Percentiles rank a stretch among this genome's conserved stretches.
Conservation (phyloP, 1,140 invertebrate genomes). For the Caenorhabditis tropicalis region DNA sequence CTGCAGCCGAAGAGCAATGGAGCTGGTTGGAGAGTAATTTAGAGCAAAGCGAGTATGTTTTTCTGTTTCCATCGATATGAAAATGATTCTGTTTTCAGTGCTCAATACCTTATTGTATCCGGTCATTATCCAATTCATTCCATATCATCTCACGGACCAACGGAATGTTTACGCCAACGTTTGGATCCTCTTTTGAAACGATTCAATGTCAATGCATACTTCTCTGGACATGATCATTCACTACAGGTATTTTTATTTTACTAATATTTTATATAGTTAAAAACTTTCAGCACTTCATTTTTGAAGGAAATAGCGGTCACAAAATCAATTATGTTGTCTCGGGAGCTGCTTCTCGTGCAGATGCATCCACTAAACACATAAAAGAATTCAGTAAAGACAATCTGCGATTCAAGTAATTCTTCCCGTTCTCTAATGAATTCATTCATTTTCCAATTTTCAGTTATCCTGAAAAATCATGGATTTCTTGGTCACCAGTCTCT, state of each 20-base stretch:
- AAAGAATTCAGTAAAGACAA: slow-evolving; percentile 48
- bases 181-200: slow-evolving; percentile 74
- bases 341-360: slow-evolving; percentile 63
- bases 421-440: neutral
- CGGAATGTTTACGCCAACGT: slow-evolving; percentile 72
- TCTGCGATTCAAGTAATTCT: slow-evolving; percentile 52
- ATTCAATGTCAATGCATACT: slow-evolving; percentile 74
- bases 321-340: slow-evolving; percentile 64
- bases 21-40: slow-evolving; percentile 73
- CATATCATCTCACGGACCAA: slow-evolving; percentile 74
- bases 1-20: slow-evolving; percentile 73
- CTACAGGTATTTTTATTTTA: slow-evolving; percentile 47
- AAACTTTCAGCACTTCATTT: slow-evolving; percentile 40
- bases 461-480: slow-evolving; percentile 32
- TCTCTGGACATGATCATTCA: slow-evolving; percentile 75
- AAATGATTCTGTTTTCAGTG: slow-evolving; percentile 52
- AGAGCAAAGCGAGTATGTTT: slow-evolving; percentile 62
- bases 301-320: neutral
- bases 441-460: slow-evolving; percentile 27
- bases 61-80: neutral
- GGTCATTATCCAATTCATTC: slow-evolving; percentile 76
- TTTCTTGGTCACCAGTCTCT: slow-evolving; percentile 43
- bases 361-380: slow-evolving; percentile 57
- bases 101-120: slow-evolving; percentile 75
- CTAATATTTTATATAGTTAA: neutral